phyloP scores from a whole-genome alignment of 2,797 vertebrate genomes.

The Scyliorhinus canicula region DNA sequence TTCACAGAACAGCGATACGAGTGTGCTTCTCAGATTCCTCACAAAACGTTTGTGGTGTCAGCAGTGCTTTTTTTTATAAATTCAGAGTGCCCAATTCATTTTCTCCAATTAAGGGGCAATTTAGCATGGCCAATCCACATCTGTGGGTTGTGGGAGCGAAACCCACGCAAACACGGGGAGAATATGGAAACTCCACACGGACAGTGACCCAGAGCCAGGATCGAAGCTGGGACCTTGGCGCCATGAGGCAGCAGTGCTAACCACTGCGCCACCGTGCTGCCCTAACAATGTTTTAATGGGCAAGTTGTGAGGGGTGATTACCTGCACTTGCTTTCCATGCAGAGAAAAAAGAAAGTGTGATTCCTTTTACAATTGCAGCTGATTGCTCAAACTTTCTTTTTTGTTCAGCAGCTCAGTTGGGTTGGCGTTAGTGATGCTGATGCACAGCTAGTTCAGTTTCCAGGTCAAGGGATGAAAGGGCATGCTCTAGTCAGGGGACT shows the following conservation, averaged over 20 bases:
- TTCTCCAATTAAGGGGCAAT: too few species aligned
- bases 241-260: too few species aligned
- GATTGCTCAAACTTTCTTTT: not conserved
- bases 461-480: not conserved
- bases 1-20: not conserved
- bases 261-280: too few species aligned
- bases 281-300: too few species aligned
- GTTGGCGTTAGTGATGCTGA: not conserved
- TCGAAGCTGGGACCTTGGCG: too few species aligned
- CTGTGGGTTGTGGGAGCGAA: too few species aligned
- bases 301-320: not conserved
- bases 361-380: not conserved
- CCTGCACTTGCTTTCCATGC: not conserved
- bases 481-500: not conserved
- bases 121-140: too few species aligned
- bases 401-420: not conserved
- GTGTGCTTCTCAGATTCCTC: not conserved
- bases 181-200: too few species aligned
- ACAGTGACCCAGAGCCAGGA: too few species aligned
- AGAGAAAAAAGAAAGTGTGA: not conserved
- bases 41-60: not conserved
- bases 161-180: too few species aligned
- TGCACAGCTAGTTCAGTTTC: not conserved
- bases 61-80: not conserved
- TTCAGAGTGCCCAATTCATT: too few species aligned